Evolutionary conservation across 2,797 vertebrate genomes (phyloP), one percentile per base, ranked within the genome.

Genomic region (Malacoraja senta): DNA sequence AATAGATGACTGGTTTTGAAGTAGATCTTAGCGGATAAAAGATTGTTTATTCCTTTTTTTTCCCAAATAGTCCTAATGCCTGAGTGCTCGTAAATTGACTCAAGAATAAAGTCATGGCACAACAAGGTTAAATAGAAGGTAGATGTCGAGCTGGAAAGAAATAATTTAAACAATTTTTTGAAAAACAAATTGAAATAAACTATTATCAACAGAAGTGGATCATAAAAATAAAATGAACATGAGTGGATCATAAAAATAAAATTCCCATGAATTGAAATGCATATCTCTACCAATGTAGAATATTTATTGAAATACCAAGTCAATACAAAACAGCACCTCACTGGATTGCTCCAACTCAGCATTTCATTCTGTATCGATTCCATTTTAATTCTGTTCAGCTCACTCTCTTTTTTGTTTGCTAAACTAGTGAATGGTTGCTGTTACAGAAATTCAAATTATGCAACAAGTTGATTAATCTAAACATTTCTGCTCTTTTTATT

Each of bases 1-100:
- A 84, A 61, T 53, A 84, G 81, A 84, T 84, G 81, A 84, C 81
- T 84, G 44, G 80, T 83, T 83, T 53, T 83, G 53, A 53, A 84
- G 81, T 84, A 12, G 53, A 84, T 61, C 53, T 61, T 84, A 84
- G 61, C 53, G n/a, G 81, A 84, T 53, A 84, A 84, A 84, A 0
- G 81, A 84, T 84, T 4, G 29, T 12, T 84, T 61, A 84, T 61
- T 84, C 53, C n/a, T 84, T 84, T 61, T 3, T 13, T 53, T 61
- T 84, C 53, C 81, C 81, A 84, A 84, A 84, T 29, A 61, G 81
- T 53, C 44, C 53, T 84, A 84, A 61, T 61, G 10, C 53, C 61
- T 61, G 81, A 84, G 26, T 84, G 81, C 9, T 84, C 0, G 2
- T 61, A 84, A 84, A 53, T 29, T 58, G 81, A 84, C 53, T 61